Evolutionary conservation across 2,113 vertebrate species (phyloP), one percentile per base, ranked within the genome.

Genomic region (Myrmecophaga tridactyla): DNA sequence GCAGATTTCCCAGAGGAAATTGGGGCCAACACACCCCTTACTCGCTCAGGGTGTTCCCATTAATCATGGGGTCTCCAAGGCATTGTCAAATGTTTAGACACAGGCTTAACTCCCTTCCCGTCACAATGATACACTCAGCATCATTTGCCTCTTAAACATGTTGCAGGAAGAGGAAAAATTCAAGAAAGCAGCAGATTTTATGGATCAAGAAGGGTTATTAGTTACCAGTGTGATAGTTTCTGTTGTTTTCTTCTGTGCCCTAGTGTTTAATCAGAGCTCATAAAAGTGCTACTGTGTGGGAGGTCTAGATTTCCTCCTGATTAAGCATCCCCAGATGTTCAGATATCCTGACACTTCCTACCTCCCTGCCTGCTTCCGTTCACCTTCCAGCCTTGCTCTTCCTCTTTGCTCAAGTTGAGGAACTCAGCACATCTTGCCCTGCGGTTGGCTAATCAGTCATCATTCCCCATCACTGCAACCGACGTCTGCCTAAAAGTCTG

Each of bases 271-370:
- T 97, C 96, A 94, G 94, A 95, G 88, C 95, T 95, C 95, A 95
- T 91, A 96, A 96, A 96, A 95, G 88, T 76, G 97, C 97, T 96
- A 97, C 97, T 53, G 96, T 90, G 95, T 96, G 97, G 97, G 97
- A 96, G 97, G 97, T 96, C 97, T 56, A 25, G 63, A 72, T 86
- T 97, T 97, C 97, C 96, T 97, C 97, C 72, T 0, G 4, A 91
- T 96, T 90, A 97, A 97, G 94, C 53, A 1, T 86, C 96, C 96
- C 96, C 97, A 97, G 97, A 97, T 97, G 96, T 96, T 84, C 89
- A 43, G 10, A 51, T 63, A 86, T 63, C 65, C 85, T 84, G 78
- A 92, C 73, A 81, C 39, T 12, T 56, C 18, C 7, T 48, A 72
- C 81, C 89, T 89, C 90, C 95, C 87, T 4, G 69, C 83, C 86